Base-by-base conservation (phyloP, 2,888 invertebrate genomes). In the Hydraecia micacea region DNA sequence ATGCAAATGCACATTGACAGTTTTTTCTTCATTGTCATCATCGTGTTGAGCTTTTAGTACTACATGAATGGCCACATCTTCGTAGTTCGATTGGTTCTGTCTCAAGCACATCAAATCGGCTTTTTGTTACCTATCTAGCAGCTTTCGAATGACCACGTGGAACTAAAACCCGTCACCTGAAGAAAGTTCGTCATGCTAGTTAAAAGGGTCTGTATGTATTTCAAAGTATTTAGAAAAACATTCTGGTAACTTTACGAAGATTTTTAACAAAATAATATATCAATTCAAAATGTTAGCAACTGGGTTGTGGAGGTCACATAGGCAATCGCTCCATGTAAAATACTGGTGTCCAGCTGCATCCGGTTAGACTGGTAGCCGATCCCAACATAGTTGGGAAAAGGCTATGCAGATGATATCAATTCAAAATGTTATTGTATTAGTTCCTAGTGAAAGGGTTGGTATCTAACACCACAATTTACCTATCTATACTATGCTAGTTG, bases 71-170 rank as follows among this genome's bases (percentile, higher is more conserved):
- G 39, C 52, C 36, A 62, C 13, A 46, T 46, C 36, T 49, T 36
- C 15, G 3, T 42, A 18, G 0, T 28, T 77, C 58, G 42, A 79
- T 80, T 84, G 25, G 55, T 63, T 83, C 49, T 62, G 79, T 65
- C 42, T 58, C 42, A 63, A 76, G 65, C 79, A 70, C 52, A 66
- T 65, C 52, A 28, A 80, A 84, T 84, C 36, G 8, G 25, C 63
- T 69, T 84, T 77, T 84, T 78, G 79, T 79, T 42, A 81, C 5
- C 42, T 42, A 25, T 58, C 18, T 65, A 28, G 36, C 6, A 70
- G 84, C 84, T 80, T 80, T 80, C 84, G 42, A 80, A 84, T 60
- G 25, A 42, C 8, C 63, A 79, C 58, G 60, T 84, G 65, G 28
- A 79, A 84, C 65, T 52, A 69, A 80, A 78, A 69, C 63, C 69